Evolutionary conservation across 2,113 vertebrate genomes (phyloP).

Genomic region (Cyanoramphus novaezelandiae): DNA sequence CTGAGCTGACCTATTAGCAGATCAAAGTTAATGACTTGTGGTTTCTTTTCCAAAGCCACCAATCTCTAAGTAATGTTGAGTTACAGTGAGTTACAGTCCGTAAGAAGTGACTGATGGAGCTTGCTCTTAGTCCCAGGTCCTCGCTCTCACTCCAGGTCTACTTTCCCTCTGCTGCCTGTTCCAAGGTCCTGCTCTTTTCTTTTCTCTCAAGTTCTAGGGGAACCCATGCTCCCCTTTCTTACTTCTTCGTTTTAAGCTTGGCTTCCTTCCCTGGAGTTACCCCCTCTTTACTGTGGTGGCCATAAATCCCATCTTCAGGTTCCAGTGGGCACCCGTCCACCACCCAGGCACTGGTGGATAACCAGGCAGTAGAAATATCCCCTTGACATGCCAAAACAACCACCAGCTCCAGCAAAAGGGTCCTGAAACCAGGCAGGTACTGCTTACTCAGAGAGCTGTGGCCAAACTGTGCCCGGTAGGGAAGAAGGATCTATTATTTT

Average conservation of each 20-base stretch:
- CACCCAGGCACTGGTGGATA: neutral
- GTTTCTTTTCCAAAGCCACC: neutral
- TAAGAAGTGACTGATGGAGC: neutral
- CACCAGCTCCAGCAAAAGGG: neutral
- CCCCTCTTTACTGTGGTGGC: neutral
- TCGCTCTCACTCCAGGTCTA: neutral
- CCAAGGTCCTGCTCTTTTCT: neutral
- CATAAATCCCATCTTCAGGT: neutral
- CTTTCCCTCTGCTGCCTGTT: neutral
- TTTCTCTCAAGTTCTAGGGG: neutral
- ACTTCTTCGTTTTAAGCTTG: too few species aligned
- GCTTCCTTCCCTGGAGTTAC: neutral
- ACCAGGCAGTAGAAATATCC: neutral
- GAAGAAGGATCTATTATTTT: neutral
- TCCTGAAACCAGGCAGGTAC: neutral
- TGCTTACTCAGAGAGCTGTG: neutral
- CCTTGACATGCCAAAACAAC: fast-evolving
- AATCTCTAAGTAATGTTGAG: neutral
- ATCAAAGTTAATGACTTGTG: constrained; percentile 9
- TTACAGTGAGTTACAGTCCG: neutral
- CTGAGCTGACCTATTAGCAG: neutral
- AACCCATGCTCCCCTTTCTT: neutral
- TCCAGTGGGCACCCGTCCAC: too few species aligned
- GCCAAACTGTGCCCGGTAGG: neutral
- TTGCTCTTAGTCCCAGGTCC: neutral